Conservation (phyloP, 2,888 invertebrate genomes). For the Tenthredo livida region DNA sequence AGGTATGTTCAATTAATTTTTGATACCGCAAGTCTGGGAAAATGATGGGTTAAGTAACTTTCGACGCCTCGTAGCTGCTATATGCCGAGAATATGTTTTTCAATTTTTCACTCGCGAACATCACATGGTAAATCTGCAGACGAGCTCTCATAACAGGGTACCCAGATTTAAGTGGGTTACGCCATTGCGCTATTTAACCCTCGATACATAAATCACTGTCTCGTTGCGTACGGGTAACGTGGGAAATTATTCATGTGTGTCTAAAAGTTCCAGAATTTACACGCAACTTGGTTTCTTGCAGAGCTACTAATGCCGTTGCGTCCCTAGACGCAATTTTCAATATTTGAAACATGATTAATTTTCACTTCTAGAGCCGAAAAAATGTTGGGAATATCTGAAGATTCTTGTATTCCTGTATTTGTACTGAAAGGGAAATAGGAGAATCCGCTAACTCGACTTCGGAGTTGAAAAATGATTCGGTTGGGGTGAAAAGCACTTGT, state of each 20-base stretch:
- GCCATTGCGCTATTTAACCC: background rate
- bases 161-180: background rate
- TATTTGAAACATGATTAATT: background rate
- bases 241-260: background rate
- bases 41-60: no score
- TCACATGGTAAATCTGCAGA: background rate
- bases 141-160: background rate
- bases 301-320: background rate
- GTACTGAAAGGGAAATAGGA: background rate
- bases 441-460: background rate
- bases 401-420: background rate
- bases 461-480: background rate
- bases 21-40: background rate
- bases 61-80: background rate
- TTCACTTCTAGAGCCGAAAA: background rate
- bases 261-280: background rate
- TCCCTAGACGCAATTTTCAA: no score
- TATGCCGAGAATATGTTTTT: background rate
- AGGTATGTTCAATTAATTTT: background rate
- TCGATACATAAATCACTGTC: constrained; percentile 14
- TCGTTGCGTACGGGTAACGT: background rate
- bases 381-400: background rate
- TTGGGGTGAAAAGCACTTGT: background rate
- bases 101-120: background rate
- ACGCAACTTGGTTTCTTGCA: background rate